These are phyloP conservation scores for Coptotermes formosanus DNA, from an alignment of 1,140 invertebrate genomes.

Conservation along the genomic window DNA sequence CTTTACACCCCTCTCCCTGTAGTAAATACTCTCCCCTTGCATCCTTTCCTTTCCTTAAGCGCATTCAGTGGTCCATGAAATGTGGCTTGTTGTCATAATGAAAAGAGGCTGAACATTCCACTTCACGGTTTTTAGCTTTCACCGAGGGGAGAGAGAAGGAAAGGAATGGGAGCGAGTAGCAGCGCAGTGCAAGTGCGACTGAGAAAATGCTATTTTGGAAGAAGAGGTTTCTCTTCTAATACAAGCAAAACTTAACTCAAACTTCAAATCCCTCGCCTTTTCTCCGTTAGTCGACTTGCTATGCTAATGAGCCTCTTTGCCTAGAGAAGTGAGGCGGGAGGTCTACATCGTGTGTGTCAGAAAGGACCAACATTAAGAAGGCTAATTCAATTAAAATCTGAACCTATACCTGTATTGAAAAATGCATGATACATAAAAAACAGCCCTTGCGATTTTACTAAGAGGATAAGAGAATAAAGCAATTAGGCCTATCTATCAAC, in stretches of 20 bases:
- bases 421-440: neutral
- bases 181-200: neutral
- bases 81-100: conserved; percentile 1
- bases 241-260: conserved; percentile 38
- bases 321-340: neutral
- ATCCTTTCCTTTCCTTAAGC: neutral
- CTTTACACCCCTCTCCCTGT: neutral
- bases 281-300: conserved; percentile 43
- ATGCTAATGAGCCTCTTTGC: conserved; percentile 45
- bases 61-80: neutral
- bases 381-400: neutral
- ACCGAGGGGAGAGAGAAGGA: neutral
- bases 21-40: neutral
- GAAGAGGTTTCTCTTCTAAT: conserved; percentile 34
- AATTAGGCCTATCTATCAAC: no score
- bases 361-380: neutral
- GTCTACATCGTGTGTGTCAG: neutral
- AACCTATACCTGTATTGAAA: neutral
- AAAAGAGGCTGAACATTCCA: neutral
- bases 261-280: conserved; percentile 38
- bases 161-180: no score
- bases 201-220: neutral
- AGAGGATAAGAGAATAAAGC: no score
- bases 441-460: neutral
- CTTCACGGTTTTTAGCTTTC: conserved; percentile 6